Evolutionary conservation across 2,113 vertebrate genomes (phyloP), one percentile per base, ranked within the genome.

Genomic region (Sturnus vulgaris): DNA sequence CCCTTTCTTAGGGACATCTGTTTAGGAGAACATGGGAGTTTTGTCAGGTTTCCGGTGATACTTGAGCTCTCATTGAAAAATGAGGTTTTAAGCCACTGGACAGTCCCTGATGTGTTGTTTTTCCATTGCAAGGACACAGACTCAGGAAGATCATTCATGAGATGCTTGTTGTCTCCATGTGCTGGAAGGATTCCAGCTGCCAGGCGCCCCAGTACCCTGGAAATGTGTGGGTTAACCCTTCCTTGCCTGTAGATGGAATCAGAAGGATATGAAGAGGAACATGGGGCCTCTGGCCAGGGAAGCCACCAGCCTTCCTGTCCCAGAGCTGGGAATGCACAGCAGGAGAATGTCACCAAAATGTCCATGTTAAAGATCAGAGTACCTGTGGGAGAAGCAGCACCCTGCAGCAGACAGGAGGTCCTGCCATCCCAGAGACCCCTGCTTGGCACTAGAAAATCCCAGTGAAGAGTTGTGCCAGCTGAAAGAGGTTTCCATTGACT

Each of bases 171-270:
- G 73, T 68, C 88, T 93, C 68, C 82, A 66, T 64, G 27, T 78
- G 80, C 72, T 95, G 96, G 94, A 94, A 91, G 64, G 44, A 66
- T 12, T 92, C 90, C 95, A 97, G 85, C 90, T 93, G 64, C 56
- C 1, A 7, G 53, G 60, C 1, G 64, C 93, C 80, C 76, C 85
- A 53, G 82, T 86, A 88, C 88, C 88, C 90, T 88, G 86, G 82
- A 95, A 94, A 90, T 82, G 76, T 71, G 61, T 70, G 82, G 70
- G 75, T 97, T 97, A 97, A 97, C 90, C 90, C 90, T 96, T 96
- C 56, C 90, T 94, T 96, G 88, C 90, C 94, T 86, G 86, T 27
- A 86, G 72, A 86, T 69, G 53, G 72, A 93, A 49, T 85, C 86
- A 94, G 85, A 81, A 88, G n/a, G 37, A 68, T 44, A 15, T 19